Base-by-base conservation (phyloP, 1,140 invertebrate genomes). In the Drosophila pandora region DNA sequence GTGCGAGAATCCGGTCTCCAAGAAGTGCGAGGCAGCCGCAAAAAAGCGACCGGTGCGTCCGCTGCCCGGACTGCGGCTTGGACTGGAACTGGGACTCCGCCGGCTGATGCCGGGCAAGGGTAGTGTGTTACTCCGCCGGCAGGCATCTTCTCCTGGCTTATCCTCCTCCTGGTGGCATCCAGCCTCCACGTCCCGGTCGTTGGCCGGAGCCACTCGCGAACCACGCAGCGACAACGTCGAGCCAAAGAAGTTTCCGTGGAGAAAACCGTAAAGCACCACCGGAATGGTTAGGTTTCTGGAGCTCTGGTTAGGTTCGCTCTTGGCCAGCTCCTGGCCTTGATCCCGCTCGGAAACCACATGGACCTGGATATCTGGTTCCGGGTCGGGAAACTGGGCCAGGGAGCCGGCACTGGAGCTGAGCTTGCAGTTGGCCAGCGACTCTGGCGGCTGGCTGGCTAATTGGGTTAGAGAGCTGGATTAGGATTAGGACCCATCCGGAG, bases 221-320 rank as follows among this genome's bases (percentile, higher is more conserved):
- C 64, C 76, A 34, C 78, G 78, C 49, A 90, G 50, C 41, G 90
- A 83, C 39, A 90, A 72, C 3, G 75, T 83, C 5, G 90, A 87
- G 67, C 84, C 90, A 53, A 91, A 79, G n/a, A 91, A 76, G 25
- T 87, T 90, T n/a, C 83, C 78, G 47, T 90, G 90, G 53, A 91
- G 52, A 17, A 91, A 79, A 12, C 90, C 90, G 17, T 79, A 92
- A 4, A 92, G 77, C 41, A 91, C 85, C 5, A 92, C 77, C 21
- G 91, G 91, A 62, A 92, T 85, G 50, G 90, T 83, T 7, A 90
- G 50, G 10, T 73, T 75, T 28, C 75, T 84, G 10, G 62, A 43
- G 52, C 59, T 17, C 17, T 17, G 17, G 17, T 17, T 55, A 7
- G 53, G 30, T 49, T 34, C 30, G n/a, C 7, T 49, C 17, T 80